phyloP scores from a whole-genome alignment of 2,113 vertebrate genomes.

The Centropus bengalensis region DNA sequence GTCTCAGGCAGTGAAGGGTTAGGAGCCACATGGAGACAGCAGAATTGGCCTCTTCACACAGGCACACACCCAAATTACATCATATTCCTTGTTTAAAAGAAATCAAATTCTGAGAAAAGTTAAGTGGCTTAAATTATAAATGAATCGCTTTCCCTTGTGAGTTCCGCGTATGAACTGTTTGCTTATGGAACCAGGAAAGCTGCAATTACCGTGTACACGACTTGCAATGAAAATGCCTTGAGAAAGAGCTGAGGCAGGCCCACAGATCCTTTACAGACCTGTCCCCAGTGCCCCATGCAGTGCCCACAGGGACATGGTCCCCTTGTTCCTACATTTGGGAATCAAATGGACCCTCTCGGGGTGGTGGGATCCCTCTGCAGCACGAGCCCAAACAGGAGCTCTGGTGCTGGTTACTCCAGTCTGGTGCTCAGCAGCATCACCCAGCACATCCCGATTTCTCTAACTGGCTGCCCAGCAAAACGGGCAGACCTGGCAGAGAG shows the following conservation, averaged over 20 bases:
- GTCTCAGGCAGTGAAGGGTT: neutral
- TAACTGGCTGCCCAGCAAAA: neutral
- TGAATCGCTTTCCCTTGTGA: neutral
- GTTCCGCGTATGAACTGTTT: neutral
- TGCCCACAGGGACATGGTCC: rapidly evolving
- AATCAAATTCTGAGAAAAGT: neutral
- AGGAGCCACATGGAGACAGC: neutral
- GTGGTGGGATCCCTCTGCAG: neutral
- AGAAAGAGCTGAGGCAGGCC: neutral
- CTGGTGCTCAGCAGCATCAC: rapidly evolving
- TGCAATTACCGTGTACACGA: rapidly evolving
- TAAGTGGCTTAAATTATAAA: neutral
- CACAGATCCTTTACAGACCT: rapidly evolving
- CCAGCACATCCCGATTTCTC: rapidly evolving
- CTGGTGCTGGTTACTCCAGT: rapidly evolving
- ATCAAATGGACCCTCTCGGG: rapidly evolving
- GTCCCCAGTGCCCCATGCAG: rapidly evolving
- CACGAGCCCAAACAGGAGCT: neutral
- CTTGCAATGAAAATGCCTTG: neutral
- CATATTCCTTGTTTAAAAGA: neutral
- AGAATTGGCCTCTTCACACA: neutral
- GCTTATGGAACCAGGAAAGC: neutral
- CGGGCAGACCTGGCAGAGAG: neutral
- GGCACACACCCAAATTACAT: neutral
- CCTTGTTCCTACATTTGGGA: rapidly evolving